phyloP scores from a whole-genome alignment of 1,140 invertebrate genomes.

The Leguminivora glycinivorella region DNA sequence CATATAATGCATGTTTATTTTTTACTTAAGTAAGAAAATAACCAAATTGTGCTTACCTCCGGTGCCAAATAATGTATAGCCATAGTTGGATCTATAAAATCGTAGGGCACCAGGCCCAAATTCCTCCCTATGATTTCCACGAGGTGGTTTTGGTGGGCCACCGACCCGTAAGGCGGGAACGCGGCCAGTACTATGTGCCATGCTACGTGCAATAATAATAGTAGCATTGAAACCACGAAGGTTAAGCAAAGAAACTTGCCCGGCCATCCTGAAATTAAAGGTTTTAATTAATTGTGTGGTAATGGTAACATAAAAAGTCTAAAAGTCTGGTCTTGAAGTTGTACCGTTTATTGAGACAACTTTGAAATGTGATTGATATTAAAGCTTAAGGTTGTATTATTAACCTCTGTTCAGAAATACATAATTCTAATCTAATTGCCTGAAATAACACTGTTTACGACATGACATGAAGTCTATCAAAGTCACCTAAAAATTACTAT shows the following conservation, averaged over 20 bases:
- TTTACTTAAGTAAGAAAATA: slow-evolving; percentile 49
- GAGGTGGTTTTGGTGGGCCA: slow-evolving; percentile 53
- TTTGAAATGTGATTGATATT: no score
- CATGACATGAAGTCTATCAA: no score
- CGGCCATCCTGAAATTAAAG: slow-evolving; percentile 54
- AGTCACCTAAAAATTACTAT: no score
- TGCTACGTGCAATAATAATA: slow-evolving; percentile 56
- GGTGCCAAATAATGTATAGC: slow-evolving; percentile 83
- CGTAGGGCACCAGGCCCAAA: slow-evolving; percentile 63
- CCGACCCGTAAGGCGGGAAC: slow-evolving; percentile 55
- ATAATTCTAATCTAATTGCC: no score
- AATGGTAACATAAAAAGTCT: slow-evolving; percentile 11
- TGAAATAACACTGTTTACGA: no score
- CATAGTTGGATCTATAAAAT: slow-evolving; percentile 73
- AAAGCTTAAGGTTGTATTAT: no score
- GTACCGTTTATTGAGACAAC: no score
- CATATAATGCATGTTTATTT: no score
- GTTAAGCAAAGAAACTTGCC: slow-evolving; percentile 58
- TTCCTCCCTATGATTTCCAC: slow-evolving; percentile 62
- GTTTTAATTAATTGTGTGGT: slow-evolving; percentile 20
- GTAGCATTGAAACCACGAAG: slow-evolving; percentile 52
- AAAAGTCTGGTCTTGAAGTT: no score
- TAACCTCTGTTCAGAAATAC: no score
- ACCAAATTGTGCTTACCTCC: slow-evolving; percentile 80
- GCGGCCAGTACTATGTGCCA: slow-evolving; percentile 62